Evolutionary conservation across 2,797 vertebrate genomes (phyloP).

Genomic region (Petrocephalus schoutedeni): DNA sequence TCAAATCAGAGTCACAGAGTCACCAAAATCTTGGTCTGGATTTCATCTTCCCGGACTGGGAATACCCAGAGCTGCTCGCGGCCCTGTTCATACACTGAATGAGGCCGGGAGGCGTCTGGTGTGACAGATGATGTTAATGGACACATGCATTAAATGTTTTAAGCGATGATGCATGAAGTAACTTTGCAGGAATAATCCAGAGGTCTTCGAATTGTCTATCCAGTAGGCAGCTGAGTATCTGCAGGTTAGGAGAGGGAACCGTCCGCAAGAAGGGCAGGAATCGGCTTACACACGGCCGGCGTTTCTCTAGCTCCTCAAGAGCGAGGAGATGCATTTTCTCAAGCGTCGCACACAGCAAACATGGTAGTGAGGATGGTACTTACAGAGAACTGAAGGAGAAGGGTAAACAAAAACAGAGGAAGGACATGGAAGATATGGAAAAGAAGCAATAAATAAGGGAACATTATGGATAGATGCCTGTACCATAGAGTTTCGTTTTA

Average conservation of each 20-base stretch:
- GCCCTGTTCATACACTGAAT: not conserved
- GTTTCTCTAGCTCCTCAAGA: not conserved
- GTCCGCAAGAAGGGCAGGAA: not conserved
- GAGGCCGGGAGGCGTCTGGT: not conserved
- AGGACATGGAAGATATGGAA: slow-evolving; percentile 20
- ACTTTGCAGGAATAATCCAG: not conserved
- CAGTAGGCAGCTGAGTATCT: not conserved
- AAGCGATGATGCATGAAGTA: not conserved
- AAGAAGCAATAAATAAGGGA: slow-evolving; percentile 36
- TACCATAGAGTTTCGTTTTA: slow-evolving; percentile 4
- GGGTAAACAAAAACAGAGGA: slow-evolving; percentile 44
- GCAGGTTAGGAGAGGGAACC: not conserved
- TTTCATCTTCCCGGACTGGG: not conserved
- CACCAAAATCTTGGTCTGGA: not conserved
- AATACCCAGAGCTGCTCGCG: not conserved
- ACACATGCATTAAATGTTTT: not conserved
- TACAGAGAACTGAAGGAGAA: slow-evolving; percentile 68
- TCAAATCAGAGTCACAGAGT: too few species aligned
- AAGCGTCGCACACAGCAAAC: not conserved
- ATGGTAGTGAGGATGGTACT: slow-evolving; percentile 47
- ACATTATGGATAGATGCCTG: slow-evolving; percentile 43
- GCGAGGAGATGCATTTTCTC: not conserved
- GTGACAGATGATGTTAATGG: not conserved
- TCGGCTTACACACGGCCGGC: not conserved
- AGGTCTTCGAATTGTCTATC: not conserved